Percentiles rank a stretch among this genome's conserved stretches.
Evolutionary conservation across 2,113 vertebrate genomes (phyloP).

Genomic region (Anarhynchus alexandrinus): DNA sequence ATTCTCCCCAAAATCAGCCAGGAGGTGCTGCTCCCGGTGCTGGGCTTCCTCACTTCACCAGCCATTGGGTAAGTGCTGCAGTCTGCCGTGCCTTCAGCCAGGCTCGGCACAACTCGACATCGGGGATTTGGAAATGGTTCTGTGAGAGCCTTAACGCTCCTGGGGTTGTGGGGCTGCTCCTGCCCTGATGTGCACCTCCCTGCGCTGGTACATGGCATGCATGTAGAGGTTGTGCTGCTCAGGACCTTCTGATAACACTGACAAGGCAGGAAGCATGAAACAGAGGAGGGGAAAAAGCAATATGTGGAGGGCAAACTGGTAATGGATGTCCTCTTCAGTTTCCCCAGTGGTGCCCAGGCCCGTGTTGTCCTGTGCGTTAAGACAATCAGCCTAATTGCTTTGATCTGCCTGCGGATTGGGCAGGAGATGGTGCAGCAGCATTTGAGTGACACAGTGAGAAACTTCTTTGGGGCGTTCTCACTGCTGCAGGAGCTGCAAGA

Average conservation of each 20-base stretch:
- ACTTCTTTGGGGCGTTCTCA: constrained; percentile 90
- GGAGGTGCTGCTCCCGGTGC: constrained; percentile 90
- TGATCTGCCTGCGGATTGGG: constrained; percentile 94
- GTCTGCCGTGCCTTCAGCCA: not conserved
- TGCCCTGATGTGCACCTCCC: not conserved
- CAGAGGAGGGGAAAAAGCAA: not conserved
- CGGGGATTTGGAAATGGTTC: not conserved
- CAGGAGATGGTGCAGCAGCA: constrained; percentile 98
- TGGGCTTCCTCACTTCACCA: constrained; percentile 89
- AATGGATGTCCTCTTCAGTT: constrained; percentile 72
- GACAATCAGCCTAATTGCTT: constrained; percentile 90
- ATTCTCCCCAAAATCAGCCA: constrained; percentile 96
- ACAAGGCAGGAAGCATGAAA: not conserved
- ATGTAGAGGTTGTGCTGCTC: not conserved
- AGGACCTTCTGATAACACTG: not conserved
- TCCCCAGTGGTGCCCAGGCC: constrained; percentile 92
- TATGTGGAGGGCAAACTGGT: not conserved
- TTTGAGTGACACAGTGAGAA: constrained; percentile 85
- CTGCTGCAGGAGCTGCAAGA: constrained; percentile 81
- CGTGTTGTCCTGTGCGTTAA: constrained; percentile 91
- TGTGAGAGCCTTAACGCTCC: not conserved
- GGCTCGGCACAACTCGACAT: not conserved
- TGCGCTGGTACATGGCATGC: not conserved
- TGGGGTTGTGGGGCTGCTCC: not conserved
- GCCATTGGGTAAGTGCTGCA: constrained; percentile 75